These are phyloP conservation scores for Darevskia nairensis DNA, from an alignment of 2,797 vertebrate genomes.

Conservation along the genomic window DNA sequence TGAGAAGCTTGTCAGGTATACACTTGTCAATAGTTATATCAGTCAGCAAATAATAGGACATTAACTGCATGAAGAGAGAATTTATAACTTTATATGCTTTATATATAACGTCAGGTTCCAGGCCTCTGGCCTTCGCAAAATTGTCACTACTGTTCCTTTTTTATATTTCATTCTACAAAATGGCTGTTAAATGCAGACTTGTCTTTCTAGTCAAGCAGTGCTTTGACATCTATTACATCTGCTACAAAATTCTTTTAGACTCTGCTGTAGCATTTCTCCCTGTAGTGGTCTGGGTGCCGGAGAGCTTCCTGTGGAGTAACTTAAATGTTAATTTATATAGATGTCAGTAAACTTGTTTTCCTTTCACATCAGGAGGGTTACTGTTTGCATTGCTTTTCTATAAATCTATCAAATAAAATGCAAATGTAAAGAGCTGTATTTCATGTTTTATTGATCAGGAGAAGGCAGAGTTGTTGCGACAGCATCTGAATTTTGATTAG, in stretches of 20 bases:
- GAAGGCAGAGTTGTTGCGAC: conserved; percentile 66
- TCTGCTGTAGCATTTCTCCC: conserved; percentile 45
- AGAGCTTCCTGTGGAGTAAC: conserved; percentile 70
- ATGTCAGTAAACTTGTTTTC: conserved; percentile 65
- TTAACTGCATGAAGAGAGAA: conserved; percentile 40
- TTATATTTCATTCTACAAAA: conserved; percentile 60
- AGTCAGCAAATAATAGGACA: conserved; percentile 55
- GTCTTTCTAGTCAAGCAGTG: conserved; percentile 60
- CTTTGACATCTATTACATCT: conserved; percentile 66
- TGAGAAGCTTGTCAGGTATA: conserved; percentile 11
- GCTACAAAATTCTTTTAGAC: conserved; percentile 58
- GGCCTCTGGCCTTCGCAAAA: conserved; percentile 57
- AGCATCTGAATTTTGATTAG: conserved; percentile 74
- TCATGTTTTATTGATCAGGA: conserved; percentile 76
- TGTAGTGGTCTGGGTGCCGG: conserved; percentile 60
- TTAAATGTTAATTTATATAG: conserved; percentile 68
- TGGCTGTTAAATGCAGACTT: conserved; percentile 61
- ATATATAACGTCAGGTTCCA: conserved; percentile 59
- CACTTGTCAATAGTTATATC: conserved; percentile 48
- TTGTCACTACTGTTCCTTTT: conserved; percentile 46
- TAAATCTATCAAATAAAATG: conserved; percentile 71
- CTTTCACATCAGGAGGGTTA: conserved; percentile 27
- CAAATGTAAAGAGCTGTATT: conserved; percentile 72
- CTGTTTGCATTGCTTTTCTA: conserved; percentile 58
- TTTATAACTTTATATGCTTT: conserved; percentile 62